Conservation (phyloP, 2,888 invertebrate species). For the Agrenia bidenticulata region DNA sequence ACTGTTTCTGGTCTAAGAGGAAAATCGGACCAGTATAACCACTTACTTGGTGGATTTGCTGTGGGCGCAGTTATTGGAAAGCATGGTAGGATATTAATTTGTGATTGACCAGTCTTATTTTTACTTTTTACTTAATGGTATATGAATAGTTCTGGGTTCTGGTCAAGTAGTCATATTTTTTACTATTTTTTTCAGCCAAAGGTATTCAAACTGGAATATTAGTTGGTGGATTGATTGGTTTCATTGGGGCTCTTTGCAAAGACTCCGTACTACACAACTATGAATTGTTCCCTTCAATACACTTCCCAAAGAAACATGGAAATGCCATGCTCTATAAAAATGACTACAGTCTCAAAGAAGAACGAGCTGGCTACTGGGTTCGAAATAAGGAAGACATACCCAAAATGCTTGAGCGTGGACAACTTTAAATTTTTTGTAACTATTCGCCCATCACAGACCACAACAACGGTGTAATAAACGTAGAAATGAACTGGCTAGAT, state of each 20-base stretch:
- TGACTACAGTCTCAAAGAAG: constrained; percentile 24
- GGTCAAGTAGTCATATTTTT: too few species aligned
- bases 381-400: constrained; percentile 29
- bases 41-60: constrained; percentile 35
- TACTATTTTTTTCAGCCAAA: constrained; percentile 24
- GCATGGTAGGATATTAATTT: constrained; percentile 30
- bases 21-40: constrained; percentile 37
- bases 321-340: constrained; percentile 30
- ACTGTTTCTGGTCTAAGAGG: constrained; percentile 29
- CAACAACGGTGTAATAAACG: too few species aligned
- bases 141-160: too few species aligned
- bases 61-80: constrained; percentile 39
- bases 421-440: not conserved
- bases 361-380: constrained; percentile 38
- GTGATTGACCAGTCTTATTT: not conserved
- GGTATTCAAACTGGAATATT: constrained; percentile 21
- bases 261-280: constrained; percentile 19
- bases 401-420: constrained; percentile 24
- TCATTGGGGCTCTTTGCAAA: constrained; percentile 32
- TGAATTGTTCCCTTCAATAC: constrained; percentile 16
- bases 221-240: constrained; percentile 14
- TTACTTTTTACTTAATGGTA: too few species aligned
- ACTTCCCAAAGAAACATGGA: constrained; percentile 13
- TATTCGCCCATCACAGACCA: not conserved
- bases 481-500: too few species aligned